Conservation (phyloP, 2,113 vertebrate species). For the Pimephales promelas region DNA sequence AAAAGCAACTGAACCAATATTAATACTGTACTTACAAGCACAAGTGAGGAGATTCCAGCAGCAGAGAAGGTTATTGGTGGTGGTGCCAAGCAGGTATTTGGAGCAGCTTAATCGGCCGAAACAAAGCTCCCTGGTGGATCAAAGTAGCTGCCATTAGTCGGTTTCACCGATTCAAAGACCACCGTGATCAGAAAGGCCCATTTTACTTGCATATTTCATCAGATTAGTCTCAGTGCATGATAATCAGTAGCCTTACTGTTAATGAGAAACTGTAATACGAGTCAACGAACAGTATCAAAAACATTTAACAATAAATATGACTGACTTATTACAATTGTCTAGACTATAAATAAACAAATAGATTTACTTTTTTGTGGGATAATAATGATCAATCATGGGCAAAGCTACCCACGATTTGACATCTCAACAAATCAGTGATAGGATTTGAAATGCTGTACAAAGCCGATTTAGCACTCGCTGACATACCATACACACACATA, state of each 20-base stretch:
- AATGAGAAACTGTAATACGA: background rate
- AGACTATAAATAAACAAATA: background rate
- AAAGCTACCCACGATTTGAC: background rate
- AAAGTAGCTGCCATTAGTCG: slow-evolving; percentile 38
- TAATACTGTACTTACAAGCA: slow-evolving; percentile 78
- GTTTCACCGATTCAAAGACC: background rate
- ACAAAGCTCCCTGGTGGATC: slow-evolving; percentile 84
- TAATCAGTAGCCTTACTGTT: slow-evolving; percentile 32
- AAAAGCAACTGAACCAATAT: background rate
- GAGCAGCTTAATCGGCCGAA: slow-evolving; percentile 90
- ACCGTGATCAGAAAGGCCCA: slow-evolving; percentile 10
- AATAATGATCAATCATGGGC: background rate
- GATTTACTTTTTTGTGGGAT: background rate
- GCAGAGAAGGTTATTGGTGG: slow-evolving; percentile 82
- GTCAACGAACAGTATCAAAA: background rate
- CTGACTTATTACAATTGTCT: background rate
- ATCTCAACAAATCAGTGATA: background rate
- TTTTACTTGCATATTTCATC: slow-evolving; percentile 60
- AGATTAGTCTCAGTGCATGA: slow-evolving; percentile 59
- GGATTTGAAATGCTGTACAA: slow-evolving; percentile 6
- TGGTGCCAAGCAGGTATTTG: slow-evolving; percentile 89
- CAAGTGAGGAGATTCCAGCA: slow-evolving; percentile 98
- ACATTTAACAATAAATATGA: background rate
- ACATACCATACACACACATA: no score
- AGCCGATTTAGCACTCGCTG: background rate